Evolutionary conservation across 1,140 invertebrate species (phyloP).

Genomic region (Drosophila persimilis): DNA sequence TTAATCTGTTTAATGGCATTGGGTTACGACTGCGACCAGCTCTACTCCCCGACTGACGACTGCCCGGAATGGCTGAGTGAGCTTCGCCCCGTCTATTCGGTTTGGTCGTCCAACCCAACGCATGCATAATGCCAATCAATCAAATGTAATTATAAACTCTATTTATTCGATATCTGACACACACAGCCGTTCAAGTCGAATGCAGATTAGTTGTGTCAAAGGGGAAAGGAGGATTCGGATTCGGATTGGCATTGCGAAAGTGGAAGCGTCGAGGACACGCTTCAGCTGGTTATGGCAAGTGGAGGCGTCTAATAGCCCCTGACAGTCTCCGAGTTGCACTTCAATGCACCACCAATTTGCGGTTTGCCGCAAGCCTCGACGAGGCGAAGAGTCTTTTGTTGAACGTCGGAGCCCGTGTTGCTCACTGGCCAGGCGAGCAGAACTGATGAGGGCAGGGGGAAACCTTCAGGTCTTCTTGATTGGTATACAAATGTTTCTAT

Average conservation of each 20-base stretch:
- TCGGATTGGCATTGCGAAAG: no score
- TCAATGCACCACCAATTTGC: slow-evolving; percentile 17
- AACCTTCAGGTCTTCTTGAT: no score
- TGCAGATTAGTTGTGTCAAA: slow-evolving; percentile 7
- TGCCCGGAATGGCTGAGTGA: slow-evolving; percentile 1
- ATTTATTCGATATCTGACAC: slow-evolving; percentile 28
- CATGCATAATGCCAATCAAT: slow-evolving; percentile 74
- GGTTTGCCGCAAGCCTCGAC: slow-evolving; percentile 8
- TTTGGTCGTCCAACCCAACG: slow-evolving; percentile 38
- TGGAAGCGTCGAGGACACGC: neutral
- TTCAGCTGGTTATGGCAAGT: slow-evolving; percentile 27
- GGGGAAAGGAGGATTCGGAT: no score
- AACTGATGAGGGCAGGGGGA: no score
- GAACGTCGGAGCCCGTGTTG: no score
- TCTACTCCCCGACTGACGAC: slow-evolving; percentile 12
- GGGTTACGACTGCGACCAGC: slow-evolving; percentile 23
- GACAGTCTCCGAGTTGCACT: slow-evolving; percentile 32
- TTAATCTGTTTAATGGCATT: slow-evolving; percentile 73
- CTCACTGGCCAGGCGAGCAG: no score
- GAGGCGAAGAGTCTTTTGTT: no score
- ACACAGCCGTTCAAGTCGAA: slow-evolving; percentile 14
- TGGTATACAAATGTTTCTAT: no score
- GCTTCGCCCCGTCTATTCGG: slow-evolving; percentile 12
- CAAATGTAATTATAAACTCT: slow-evolving; percentile 73
- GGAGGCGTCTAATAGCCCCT: slow-evolving; percentile 35